These are phyloP conservation scores for Falco rusticolus DNA, from an alignment of 2,797 vertebrate genomes.

Conservation along the genomic window DNA sequence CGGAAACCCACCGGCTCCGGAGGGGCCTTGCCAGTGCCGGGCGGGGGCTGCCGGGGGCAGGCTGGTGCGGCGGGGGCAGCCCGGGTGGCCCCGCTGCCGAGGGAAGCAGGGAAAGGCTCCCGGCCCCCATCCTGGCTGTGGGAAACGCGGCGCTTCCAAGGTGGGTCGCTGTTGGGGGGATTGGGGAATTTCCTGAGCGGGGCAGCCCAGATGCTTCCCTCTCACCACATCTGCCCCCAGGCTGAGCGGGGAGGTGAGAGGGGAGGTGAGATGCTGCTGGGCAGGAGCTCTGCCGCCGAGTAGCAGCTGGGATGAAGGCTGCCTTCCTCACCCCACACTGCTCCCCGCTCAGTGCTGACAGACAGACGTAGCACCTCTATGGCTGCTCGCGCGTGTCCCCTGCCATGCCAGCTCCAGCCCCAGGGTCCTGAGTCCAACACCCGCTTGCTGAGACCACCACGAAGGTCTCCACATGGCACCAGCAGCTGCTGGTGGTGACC, in stretches of 20 bases:
- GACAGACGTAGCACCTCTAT: accelerated
- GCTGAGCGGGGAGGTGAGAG: background rate
- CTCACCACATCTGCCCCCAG: background rate
- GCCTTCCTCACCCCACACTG: background rate
- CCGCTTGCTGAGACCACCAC: background rate
- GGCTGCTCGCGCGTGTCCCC: background rate
- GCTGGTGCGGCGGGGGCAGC: background rate
- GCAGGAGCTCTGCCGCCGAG: accelerated
- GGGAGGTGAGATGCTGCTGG: background rate
- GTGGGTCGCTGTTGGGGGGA: accelerated
- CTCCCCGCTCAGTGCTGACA: background rate
- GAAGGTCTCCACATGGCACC: background rate
- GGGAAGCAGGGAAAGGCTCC: background rate
- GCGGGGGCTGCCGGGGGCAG: background rate
- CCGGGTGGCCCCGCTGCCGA: background rate
- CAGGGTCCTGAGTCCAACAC: background rate
- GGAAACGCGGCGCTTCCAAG: accelerated
- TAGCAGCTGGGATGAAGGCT: background rate
- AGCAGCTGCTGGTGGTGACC: background rate
- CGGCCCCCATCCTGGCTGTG: accelerated
- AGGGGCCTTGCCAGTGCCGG: background rate
- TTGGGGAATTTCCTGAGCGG: background rate
- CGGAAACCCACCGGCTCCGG: background rate
- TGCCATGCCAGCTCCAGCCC: background rate
- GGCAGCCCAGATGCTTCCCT: background rate